Base-by-base conservation (phyloP, 2,113 vertebrate species). In the Pipa parva region DNA sequence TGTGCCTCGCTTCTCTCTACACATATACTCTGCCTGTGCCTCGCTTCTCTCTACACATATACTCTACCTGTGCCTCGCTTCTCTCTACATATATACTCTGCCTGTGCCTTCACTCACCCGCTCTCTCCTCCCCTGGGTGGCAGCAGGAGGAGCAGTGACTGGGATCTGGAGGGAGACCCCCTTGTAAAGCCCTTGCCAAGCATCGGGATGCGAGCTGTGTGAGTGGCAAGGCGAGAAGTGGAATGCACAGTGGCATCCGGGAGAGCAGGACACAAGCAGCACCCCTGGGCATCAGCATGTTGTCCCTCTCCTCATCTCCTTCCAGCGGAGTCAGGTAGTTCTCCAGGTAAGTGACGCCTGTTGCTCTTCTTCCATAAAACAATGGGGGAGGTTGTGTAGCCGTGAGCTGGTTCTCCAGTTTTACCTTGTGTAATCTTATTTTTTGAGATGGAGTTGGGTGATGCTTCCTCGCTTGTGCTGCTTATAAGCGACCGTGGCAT, bases 311-410 rank as follows among this genome's bases (percentile, higher is more conserved):
- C 26, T 20, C 46, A 10, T 51, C 31, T 60, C 46, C 57, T 60
- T 60, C 31, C 57, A 28, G 65, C 15, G 65, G 65, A 24, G 65
- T 69, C 22, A 69, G 65, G 56, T 69, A 69, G 65, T 69, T 50
- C n/a, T 37, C 20, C 65, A 69, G 65, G 65, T 69, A 69, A 69
- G 10, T 50, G 64, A 39, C 65, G 65, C 65, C 65, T 69, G 65
- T 69, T 69, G 65, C 65, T 48, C 25, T 17, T 52, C 11, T 39
- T 39, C 39, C 13, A 8, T 2, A 3, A 36, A 36, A 36, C 2
- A 3, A 2, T 36, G 1, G 15, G 33, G 10, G 29, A 31, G 5
- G 10, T 10, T 5, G 5, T 36, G 33, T 12, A 36, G 33, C 33
- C 33, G 10, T 2, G 4, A 5, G 29, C 10, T 5, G 29, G 10